These are phyloP conservation scores for Furnarius figulus DNA, from an alignment of 2,113 vertebrate species.

Conservation along the genomic window DNA sequence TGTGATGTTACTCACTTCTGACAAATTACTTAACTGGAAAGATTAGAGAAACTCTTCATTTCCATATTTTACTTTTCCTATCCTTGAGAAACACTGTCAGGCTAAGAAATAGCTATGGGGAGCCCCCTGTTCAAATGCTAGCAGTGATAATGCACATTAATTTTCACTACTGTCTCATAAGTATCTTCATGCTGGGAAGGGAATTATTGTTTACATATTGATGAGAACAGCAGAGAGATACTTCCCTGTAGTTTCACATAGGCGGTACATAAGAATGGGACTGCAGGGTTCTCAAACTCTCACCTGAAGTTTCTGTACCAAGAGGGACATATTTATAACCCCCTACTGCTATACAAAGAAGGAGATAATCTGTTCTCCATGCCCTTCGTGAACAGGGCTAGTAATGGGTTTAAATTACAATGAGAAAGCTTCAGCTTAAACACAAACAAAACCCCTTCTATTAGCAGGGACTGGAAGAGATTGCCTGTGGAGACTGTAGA, in stretches of 20 bases:
- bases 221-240: constrained; percentile 31
- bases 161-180: constrained; percentile 51
- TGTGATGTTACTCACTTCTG: background rate
- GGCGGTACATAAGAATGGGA: background rate
- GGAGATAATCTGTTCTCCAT: constrained; percentile 34
- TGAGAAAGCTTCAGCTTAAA: constrained; percentile 4
- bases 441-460: background rate
- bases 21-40: background rate
- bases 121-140: background rate
- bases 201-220: constrained; percentile 45
- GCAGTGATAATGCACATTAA: constrained; percentile 20
- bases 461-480: background rate
- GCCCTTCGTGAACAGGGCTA: background rate
- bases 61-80: background rate
- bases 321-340: background rate
- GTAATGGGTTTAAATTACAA: constrained; percentile 41
- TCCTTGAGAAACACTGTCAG: background rate
- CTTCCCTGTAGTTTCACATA: background rate
- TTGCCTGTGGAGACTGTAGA: background rate
- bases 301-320: constrained; percentile 35
- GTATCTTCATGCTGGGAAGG: constrained; percentile 15
- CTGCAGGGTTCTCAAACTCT: constrained; percentile 31
- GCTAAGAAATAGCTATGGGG: background rate
- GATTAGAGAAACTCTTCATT: background rate
- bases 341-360: constrained; percentile 10